Percentiles rank a stretch among this genome's conserved stretches.
Conservation (phyloP, 1,140 invertebrate species). For the Nymphalis io region DNA sequence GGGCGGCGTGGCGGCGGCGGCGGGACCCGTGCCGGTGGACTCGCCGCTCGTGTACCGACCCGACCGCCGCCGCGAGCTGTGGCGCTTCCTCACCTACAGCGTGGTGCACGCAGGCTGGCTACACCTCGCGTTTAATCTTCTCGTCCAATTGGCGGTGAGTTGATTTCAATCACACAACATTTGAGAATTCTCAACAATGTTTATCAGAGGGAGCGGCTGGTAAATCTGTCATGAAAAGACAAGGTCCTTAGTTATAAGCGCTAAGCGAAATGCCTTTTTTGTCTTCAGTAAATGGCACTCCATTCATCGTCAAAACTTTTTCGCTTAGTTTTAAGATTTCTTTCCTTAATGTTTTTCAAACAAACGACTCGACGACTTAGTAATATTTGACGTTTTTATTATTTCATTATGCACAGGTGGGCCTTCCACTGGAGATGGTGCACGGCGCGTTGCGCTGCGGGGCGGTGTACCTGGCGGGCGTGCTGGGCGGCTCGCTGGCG, state of each 20-base stretch:
- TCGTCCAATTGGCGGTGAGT: constrained; percentile 86
- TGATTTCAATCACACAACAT: too few species aligned
- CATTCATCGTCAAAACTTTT: too few species aligned
- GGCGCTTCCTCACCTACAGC: constrained; percentile 97
- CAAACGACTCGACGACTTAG: too few species aligned
- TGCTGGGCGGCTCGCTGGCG: constrained; percentile 94
- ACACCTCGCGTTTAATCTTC: constrained; percentile 96
- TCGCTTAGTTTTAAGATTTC: too few species aligned
- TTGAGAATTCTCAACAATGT: too few species aligned
- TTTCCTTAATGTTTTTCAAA: too few species aligned
- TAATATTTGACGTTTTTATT: too few species aligned
- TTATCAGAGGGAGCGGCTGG: too few species aligned
- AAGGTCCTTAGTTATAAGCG: too few species aligned
- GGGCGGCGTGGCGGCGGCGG: constrained; percentile 90
- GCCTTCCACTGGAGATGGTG: constrained; percentile 98
- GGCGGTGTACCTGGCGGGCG: constrained; percentile 96
- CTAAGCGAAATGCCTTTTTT: too few species aligned
- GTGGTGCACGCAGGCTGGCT: constrained; percentile 97
- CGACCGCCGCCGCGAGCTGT: constrained; percentile 94
- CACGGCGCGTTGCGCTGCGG: constrained; percentile 94
- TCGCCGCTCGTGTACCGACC: constrained; percentile 96
- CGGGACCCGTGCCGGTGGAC: constrained; percentile 95
- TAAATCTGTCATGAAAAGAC: too few species aligned
- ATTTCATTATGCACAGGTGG: constrained; percentile 79
- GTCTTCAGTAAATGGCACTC: too few species aligned